These are phyloP conservation scores for Drosophila quadrilineata DNA, from an alignment of 1,140 invertebrate species.

Conservation along the genomic window DNA sequence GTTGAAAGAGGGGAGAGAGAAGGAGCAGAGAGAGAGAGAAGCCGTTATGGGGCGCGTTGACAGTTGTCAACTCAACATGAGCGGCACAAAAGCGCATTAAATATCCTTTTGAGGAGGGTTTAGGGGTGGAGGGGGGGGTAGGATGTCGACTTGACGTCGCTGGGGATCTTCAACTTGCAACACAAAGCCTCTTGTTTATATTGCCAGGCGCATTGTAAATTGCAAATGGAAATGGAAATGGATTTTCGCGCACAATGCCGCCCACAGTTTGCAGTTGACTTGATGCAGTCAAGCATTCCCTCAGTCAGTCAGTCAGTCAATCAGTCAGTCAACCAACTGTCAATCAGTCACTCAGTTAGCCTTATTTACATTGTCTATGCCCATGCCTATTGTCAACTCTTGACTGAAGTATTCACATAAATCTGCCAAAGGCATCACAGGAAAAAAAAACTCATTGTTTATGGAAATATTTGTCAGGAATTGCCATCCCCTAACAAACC, in stretches of 20 bases:
- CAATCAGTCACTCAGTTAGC: neutral
- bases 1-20: too few species aligned
- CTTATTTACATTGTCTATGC: neutral
- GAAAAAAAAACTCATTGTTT: neutral
- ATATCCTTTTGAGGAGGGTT: slow-evolving; percentile 21
- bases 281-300: neutral
- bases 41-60: slow-evolving; percentile 5
- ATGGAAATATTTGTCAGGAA: slow-evolving; percentile 4
- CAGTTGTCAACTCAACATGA: slow-evolving; percentile 19
- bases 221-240: too few species aligned
- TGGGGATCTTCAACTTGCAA: slow-evolving; percentile 5
- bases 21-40: too few species aligned
- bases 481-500: too few species aligned
- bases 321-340: neutral
- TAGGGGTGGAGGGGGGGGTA: neutral
- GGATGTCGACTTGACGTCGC: neutral
- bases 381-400: neutral
- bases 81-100: slow-evolving; percentile 33
- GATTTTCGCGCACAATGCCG: slow-evolving; percentile 65
- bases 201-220: slow-evolving; percentile 37
- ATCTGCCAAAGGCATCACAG: slow-evolving; percentile 11
- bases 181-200: slow-evolving; percentile 54
- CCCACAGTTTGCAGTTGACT: slow-evolving; percentile 34
- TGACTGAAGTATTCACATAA: slow-evolving; percentile 14
- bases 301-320: slow-evolving; percentile 2